Percentiles rank a stretch among this genome's conserved stretches.
Conservation (phyloP, 2,888 invertebrate species). For the Paralinhomoeus sp. region DNA sequence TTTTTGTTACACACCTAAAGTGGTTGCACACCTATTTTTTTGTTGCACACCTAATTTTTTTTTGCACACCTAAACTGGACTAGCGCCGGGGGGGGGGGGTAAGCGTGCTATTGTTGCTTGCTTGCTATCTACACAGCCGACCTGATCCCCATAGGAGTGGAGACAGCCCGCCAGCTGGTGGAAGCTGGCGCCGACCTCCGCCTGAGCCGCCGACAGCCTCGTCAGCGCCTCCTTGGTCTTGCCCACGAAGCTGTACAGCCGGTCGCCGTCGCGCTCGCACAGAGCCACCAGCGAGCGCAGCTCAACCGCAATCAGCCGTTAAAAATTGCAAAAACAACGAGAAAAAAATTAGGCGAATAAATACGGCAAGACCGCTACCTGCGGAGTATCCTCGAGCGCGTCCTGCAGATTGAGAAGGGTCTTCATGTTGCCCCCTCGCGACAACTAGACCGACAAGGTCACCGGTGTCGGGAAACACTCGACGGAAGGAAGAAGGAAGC, state of each 20-base stretch:
- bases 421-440: not conserved
- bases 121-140: too few relatives aligned
- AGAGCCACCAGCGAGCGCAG: conserved; percentile 1
- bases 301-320: not conserved
- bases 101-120: too few relatives aligned
- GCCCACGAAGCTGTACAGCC: not conserved
- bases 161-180: not conserved
- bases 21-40: too few relatives aligned
- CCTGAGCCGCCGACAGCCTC: not conserved
- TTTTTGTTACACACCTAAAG: too few relatives aligned
- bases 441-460: too few relatives aligned
- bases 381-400: conserved; percentile 1
- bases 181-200: not conserved
- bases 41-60: too few relatives aligned
- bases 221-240: not conserved
- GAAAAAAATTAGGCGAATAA: too few relatives aligned
- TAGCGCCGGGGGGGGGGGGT: too few relatives aligned
- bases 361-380: too few relatives aligned
- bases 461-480: too few relatives aligned
- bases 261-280: conserved; percentile 1
- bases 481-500: too few relatives aligned
- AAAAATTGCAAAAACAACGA: not conserved
- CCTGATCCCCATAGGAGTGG: not conserved
- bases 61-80: too few relatives aligned
- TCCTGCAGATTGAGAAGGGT: not conserved